Base-by-base conservation (phyloP, 2,113 vertebrate species). In the Ptychochromis oligacanthus region DNA sequence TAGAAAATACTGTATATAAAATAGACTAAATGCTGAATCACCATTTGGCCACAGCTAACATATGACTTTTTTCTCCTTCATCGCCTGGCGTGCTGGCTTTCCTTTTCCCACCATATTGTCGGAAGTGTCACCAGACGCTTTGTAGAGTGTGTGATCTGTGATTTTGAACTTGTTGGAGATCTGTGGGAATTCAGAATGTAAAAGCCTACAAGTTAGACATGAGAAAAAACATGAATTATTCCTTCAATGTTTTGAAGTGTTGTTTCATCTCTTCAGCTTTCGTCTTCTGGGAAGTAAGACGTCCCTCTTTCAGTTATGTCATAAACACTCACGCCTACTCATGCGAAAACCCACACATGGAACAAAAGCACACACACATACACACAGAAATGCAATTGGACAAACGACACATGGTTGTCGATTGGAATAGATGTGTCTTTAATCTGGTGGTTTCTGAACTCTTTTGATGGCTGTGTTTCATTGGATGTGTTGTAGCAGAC, bases 201-300 rank as follows among this genome's bases (percentile, higher is more conserved):
- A 87, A 83, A 67, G 84, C 87, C 72, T 83, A 79, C 79, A 83
- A 88, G 87, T 87, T 76, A 79, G 75, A 91, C 75, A 77, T 70
- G 17, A 79, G 75, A 84, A 75, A 72, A 55, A 85, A 4, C 78
- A 84, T 83, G 70, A 91, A 91, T 87, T 81, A 87, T 89, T 90
- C 80, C 52, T n/a, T 59, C 10, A 15, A 61, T 82, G 89, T 88
- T 90, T 80, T 90, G 56, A 89, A 90, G 87, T 46, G 80, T 76
- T 83, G 52, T 89, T 89, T 92, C 22, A 87, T 91, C 86, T 86
- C 60, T 67, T 75, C 13, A 78, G 70, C 38, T 11, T 57, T 81
- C 1, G 7, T 78, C 86, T 85, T 86, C 34, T 14, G 80, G 88
- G 87, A 88, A 43, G 84, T 22, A 57, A 86, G 77, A 79, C n/a